A percentile compares a stretch with the other conserved stretches of the same genome.
These are phyloP conservation scores for Mellilla xanthometata DNA, from an alignment of 2,888 invertebrate genomes.

Conservation along the genomic window DNA sequence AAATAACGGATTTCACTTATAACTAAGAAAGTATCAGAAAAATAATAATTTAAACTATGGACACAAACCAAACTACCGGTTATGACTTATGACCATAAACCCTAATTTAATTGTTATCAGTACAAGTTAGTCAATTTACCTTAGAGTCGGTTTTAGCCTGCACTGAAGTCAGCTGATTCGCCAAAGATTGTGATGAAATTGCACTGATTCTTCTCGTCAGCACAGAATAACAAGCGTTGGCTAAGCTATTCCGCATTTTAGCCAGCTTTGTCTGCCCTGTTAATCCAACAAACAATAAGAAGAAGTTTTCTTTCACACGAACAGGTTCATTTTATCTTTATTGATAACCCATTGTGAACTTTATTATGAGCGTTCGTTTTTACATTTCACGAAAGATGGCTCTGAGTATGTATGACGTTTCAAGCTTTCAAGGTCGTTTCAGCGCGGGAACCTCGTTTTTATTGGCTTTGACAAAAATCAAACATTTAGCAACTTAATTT, in stretches of 20 bases:
- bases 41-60: too few species aligned
- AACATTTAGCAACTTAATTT: too few species aligned
- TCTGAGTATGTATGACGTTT: too few species aligned
- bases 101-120: not conserved
- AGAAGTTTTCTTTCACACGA: conserved; percentile 48
- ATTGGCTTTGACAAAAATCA: too few species aligned
- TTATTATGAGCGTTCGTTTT: conserved; percentile 32
- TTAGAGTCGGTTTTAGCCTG: conserved; percentile 57
- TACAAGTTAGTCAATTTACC: conserved; percentile 42
- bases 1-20: too few species aligned
- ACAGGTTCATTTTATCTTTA: conserved; percentile 50
- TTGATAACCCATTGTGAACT: conserved; percentile 78
- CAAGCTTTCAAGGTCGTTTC: too few species aligned
- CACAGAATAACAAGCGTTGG: conserved; percentile 47
- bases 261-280: conserved; percentile 30
- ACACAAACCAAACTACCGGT: too few species aligned
- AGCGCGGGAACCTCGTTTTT: too few species aligned
- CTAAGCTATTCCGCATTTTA: conserved; percentile 58
- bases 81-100: not conserved
- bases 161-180: conserved; percentile 34
- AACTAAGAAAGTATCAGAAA: too few species aligned
- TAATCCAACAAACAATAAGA: conserved; percentile 32
- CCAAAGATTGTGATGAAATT: conserved; percentile 35
- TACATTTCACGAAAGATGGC: too few species aligned
- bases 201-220: conserved; percentile 39